Evolutionary conservation across 2,888 invertebrate genomes (phyloP), one percentile per base, ranked within the genome.

Genomic region (Colletes collaris): DNA sequence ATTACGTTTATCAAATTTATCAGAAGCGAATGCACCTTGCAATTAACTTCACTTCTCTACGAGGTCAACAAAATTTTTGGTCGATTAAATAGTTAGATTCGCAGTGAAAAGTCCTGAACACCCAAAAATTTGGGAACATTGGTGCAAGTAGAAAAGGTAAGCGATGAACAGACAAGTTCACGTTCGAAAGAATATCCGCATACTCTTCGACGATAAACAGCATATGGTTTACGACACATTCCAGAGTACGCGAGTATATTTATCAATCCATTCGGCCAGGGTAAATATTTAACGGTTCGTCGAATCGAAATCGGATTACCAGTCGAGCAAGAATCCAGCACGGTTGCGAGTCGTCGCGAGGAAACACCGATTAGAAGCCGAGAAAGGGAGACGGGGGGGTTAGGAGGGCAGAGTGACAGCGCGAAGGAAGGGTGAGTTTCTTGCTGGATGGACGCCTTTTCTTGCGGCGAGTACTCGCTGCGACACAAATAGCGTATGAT

Each of bases 391-490:
- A 1, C 46, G 63, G 11, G 8, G 44, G 4, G 3, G 44, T 53
- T 50, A 13, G 44, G 53, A 7, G 50, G n/a, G 50, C 50, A 16
- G 71, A 72, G 79, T 78, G 79, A 79, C 79, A 79, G 76, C 27
- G 40, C 55, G 70, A 35, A 19, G 63, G 70, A 70, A 66, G 76
- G 79, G 77, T 59, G 70, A 59, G 69, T 79, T 79, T 79, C 84
- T 91, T 91, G 89, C 90, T 90, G 90, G 91, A 91, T 91, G 91
- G 92, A 92, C 91, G 90, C 87, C 71, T 76, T 81, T 80, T 81
- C 73, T 83, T 83, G 78, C 84, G 81, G 78, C 78, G 80, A 80
- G 84, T 87, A 81, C 87, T 84, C 83, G 84, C 85, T 81, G 88
- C 88, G 90, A 89, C 90, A 91, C 91, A 91, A 92, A 92, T 73